Percentiles rank a stretch among this genome's conserved stretches.
Evolutionary conservation across 2,797 vertebrate genomes (phyloP).

Genomic region (Salarias fasciatus): DNA sequence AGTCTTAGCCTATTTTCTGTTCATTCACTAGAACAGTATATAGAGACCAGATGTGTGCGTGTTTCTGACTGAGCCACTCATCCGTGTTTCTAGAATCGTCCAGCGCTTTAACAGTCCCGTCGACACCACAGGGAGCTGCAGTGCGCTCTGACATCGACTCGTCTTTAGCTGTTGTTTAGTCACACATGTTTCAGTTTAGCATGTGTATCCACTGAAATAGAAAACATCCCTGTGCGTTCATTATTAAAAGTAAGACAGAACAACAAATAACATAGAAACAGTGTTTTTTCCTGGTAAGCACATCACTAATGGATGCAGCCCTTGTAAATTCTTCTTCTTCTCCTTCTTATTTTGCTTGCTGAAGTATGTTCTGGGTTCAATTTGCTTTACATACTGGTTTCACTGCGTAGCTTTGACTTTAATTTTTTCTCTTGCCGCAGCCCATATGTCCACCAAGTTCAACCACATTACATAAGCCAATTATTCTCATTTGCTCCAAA

Average conservation of each 20-base stretch:
- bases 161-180: constrained; percentile 39
- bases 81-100: constrained; percentile 44
- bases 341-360: not conserved
- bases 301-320: constrained; percentile 3
- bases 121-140: constrained; percentile 45
- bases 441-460: too few species aligned
- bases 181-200: constrained; percentile 38
- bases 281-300: constrained; percentile 11
- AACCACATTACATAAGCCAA: too few species aligned
- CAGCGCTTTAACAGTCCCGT: constrained; percentile 43
- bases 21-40: constrained; percentile 75
- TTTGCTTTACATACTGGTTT: not conserved
- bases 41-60: constrained; percentile 77
- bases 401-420: too few species aligned
- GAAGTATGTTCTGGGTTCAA: not conserved
- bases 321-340: too few species aligned
- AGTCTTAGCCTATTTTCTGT: constrained; percentile 48
- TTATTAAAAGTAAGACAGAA: constrained; percentile 24
- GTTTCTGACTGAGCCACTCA: constrained; percentile 42
- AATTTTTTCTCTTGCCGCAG: too few species aligned
- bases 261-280: constrained; percentile 34
- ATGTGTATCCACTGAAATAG: constrained; percentile 20
- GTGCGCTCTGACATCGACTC: constrained; percentile 32
- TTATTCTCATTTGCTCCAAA: too few species aligned
- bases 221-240: constrained; percentile 26